Evolutionary conservation across 2,113 vertebrate species (phyloP).

Genomic region (Menura novaehollandiae): DNA sequence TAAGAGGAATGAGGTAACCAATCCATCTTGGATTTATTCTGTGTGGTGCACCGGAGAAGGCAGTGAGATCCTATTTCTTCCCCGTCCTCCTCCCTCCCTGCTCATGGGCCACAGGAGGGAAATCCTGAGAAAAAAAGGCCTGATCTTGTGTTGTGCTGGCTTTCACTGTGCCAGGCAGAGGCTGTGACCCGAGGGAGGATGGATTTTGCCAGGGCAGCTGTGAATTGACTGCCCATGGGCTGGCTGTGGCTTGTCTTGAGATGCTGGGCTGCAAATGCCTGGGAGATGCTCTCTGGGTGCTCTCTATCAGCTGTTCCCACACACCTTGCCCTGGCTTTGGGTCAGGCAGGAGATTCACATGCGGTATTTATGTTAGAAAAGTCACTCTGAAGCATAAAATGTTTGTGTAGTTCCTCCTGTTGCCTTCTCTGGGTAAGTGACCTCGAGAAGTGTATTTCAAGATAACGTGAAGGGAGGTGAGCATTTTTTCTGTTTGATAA

Average conservation of each 20-base stretch:
- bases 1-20: background rate
- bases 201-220: background rate
- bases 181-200: background rate
- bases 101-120: background rate
- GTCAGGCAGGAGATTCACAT: accelerated
- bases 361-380: background rate
- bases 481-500: background rate
- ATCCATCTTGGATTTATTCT: background rate
- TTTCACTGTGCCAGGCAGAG: background rate
- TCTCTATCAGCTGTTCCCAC: background rate
- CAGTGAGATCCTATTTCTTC: background rate
- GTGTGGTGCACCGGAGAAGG: background rate
- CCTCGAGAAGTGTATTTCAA: background rate
- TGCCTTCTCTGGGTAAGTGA: background rate
- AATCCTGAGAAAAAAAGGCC: accelerated
- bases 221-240: accelerated
- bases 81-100: background rate
- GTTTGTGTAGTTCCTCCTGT: background rate
- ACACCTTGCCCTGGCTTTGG: background rate
- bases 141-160: accelerated
- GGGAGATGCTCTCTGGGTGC: background rate
- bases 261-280: background rate
- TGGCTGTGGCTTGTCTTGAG: background rate
- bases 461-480: background rate
- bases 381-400: background rate